phyloP scores from a whole-genome alignment of 1,140 invertebrate species.

The Dufourea novaeangliae region DNA sequence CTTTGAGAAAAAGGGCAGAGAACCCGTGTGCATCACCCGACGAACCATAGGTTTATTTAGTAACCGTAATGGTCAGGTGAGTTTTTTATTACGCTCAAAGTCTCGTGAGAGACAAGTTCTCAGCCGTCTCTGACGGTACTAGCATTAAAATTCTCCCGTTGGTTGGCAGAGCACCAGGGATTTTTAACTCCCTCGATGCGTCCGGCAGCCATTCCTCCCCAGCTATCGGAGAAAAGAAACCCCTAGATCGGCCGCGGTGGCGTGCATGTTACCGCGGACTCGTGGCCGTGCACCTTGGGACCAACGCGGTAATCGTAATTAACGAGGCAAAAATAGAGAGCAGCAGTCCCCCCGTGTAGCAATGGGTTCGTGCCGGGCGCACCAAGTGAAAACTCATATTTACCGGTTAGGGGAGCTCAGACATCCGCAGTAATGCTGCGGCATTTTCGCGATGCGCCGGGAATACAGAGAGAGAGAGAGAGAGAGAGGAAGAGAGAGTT shows the following conservation, averaged over 20 bases:
- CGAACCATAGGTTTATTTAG: too few species aligned
- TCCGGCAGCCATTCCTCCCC: not conserved
- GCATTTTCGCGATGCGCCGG: slow-evolving; percentile 62
- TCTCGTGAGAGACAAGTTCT: too few species aligned
- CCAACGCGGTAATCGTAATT: slow-evolving; percentile 67
- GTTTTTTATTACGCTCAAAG: too few species aligned
- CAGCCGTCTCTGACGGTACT: not conserved
- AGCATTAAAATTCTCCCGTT: not conserved
- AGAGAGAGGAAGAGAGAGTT: too few species aligned
- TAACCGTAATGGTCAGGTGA: too few species aligned
- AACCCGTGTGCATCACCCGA: too few species aligned
- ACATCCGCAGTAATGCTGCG: slow-evolving; percentile 65
- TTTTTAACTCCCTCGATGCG: not conserved
- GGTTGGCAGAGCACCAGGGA: not conserved
- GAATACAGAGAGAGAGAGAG: too few species aligned
- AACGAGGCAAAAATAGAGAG: slow-evolving; percentile 66
- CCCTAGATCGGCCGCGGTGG: not conserved
- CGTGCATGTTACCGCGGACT: slow-evolving; percentile 3
- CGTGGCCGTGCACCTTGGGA: slow-evolving; percentile 50
- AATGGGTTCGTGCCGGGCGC: slow-evolving; percentile 17
- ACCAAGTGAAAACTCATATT: slow-evolving; percentile 70
- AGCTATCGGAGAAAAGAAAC: slow-evolving; percentile 2
- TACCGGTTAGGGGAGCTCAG: slow-evolving; percentile 69
- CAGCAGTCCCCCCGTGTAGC: slow-evolving; percentile 1
- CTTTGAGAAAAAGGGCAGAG: too few species aligned